These are phyloP conservation scores for Hydrotaea cyrtoneurina DNA, from an alignment of 2,888 invertebrate genomes.

Conservation along the genomic window DNA sequence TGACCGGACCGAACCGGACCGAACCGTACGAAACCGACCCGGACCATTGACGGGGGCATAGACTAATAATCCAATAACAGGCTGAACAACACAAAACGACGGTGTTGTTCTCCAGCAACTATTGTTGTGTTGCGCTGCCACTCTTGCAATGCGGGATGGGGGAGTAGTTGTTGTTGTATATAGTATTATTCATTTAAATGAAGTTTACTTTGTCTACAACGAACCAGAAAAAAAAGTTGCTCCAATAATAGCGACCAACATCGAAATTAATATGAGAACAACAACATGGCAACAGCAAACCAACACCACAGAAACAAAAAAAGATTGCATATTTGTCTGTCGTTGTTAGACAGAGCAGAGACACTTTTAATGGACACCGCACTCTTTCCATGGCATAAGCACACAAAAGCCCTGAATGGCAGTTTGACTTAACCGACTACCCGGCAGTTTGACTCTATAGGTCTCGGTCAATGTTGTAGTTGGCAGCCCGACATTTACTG, in stretches of 20 bases:
- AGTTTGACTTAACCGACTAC: not conserved
- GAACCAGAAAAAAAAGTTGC: not conserved
- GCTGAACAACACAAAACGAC: not conserved
- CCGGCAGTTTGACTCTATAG: slow-evolving; percentile 18
- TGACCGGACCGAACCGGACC: no score
- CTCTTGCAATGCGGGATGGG: not conserved
- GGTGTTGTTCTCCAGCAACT: not conserved
- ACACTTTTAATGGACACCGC: slow-evolving; percentile 31
- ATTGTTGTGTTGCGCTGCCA: not conserved
- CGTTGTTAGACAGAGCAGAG: not conserved
- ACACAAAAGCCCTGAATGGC: no score
- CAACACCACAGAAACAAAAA: no score
- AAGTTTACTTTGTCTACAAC: slow-evolving; percentile 59
- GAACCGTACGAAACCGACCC: not conserved
- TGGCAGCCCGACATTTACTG: not conserved
- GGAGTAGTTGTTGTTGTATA: not conserved
- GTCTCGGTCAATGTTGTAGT: slow-evolving; percentile 63
- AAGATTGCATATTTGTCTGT: not conserved
- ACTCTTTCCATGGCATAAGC: not conserved
- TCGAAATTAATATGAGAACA: not conserved
- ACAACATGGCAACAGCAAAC: not conserved
- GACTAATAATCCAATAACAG: slow-evolving; percentile 28
- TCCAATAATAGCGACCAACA: not conserved
- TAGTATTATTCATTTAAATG: slow-evolving; percentile 64
- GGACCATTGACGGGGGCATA: not conserved